These are phyloP conservation scores for Sialia sialis DNA, from an alignment of 2,113 vertebrate genomes.

Conservation along the genomic window DNA sequence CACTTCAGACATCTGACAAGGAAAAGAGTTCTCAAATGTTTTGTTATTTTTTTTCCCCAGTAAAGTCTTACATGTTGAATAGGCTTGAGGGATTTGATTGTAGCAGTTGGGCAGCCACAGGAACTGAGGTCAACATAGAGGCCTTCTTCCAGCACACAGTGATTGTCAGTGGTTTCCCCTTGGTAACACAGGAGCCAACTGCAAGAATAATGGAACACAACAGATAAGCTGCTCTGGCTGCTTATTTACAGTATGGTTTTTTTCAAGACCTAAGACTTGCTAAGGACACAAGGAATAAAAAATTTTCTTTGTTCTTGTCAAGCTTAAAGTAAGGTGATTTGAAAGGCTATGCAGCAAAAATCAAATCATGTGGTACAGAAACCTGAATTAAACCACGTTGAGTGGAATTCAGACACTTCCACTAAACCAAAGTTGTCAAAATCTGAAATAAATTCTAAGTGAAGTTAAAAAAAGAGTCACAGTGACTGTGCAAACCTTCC, in stretches of 20 bases:
- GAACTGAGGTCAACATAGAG: conserved; percentile 81
- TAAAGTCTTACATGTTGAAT: conserved; percentile 79
- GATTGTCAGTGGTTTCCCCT: conserved; percentile 69
- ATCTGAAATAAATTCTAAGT: conserved; percentile 7
- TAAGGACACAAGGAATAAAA: not conserved
- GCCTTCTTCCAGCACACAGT: conserved; percentile 85
- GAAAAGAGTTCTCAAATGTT: not conserved
- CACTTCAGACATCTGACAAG: not conserved
- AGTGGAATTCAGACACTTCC: not conserved
- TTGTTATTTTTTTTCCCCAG: rapidly evolving
- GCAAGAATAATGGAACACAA: conserved; percentile 38
- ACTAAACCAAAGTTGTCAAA: not conserved
- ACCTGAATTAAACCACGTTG: rapidly evolving
- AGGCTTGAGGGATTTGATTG: conserved; percentile 80
- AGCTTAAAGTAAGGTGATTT: not conserved
- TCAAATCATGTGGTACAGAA: not conserved
- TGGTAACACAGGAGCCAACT: conserved; percentile 85
- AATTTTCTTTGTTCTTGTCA: not conserved
- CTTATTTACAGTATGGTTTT: not conserved
- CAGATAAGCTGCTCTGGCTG: not conserved
- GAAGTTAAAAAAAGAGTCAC: not conserved
- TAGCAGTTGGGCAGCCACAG: conserved; percentile 74
- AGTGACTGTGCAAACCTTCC: not conserved
- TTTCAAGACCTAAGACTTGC: not conserved
- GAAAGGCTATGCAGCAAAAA: not conserved